These are phyloP conservation scores for Dugesia japonica DNA, from an alignment of 2,888 invertebrate species.

Conservation along the genomic window DNA sequence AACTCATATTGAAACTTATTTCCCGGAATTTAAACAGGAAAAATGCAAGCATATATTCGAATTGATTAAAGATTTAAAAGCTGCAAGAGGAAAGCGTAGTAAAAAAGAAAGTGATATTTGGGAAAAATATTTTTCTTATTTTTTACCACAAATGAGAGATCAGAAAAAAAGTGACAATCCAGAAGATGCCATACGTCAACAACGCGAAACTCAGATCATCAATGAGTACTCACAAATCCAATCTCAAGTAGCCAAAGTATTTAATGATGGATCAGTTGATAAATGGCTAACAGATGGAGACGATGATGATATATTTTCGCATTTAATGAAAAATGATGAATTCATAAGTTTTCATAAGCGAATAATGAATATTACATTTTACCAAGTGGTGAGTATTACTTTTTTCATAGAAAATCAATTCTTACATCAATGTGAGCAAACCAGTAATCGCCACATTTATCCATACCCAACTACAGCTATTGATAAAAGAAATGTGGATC, in stretches of 20 bases:
- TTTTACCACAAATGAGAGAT: constrained; percentile 11
- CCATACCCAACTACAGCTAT: constrained; percentile 33
- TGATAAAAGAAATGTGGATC: constrained; percentile 31
- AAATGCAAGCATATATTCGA: constrained; percentile 28
- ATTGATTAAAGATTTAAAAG: constrained; percentile 27
- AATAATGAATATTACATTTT: constrained; percentile 25
- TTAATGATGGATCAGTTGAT: constrained; percentile 10
- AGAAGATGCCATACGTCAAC: neutral
- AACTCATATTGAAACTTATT: constrained; percentile 30
- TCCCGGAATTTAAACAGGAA: constrained; percentile 30
- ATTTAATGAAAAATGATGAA: constrained; percentile 26
- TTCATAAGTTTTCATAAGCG: constrained; percentile 14
- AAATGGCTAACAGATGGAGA: constrained; percentile 17
- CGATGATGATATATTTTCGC: constrained; percentile 23
- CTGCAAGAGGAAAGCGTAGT: constrained; percentile 10
- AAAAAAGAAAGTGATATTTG: constrained; percentile 33
- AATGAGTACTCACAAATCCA: constrained; percentile 26
- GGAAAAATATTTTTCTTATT: constrained; percentile 30
- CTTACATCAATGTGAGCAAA: constrained; percentile 24
- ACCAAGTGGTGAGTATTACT: constrained; percentile 27
- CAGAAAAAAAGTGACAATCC: neutral
- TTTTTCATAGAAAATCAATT: constrained; percentile 30
- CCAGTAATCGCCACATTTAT: constrained; percentile 28
- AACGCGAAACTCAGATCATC: neutral
- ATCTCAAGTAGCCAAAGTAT: constrained; percentile 1